These are phyloP conservation scores for Mastigias papua DNA, from an alignment of 30 jellyfish, hydroid and myxozoan species.

Conservation along the genomic window DNA sequence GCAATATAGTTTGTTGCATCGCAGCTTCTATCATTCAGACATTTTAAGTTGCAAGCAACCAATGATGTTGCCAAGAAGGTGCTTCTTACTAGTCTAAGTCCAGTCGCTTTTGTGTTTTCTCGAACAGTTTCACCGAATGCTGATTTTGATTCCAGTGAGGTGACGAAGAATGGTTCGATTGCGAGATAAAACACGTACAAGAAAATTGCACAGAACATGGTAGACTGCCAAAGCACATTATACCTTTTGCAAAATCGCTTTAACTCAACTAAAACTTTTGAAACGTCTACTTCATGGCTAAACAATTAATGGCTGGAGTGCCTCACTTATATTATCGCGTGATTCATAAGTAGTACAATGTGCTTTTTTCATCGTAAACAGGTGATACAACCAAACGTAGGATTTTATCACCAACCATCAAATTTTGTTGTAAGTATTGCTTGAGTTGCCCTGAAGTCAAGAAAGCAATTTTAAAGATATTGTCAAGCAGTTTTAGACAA, in stretches of 20 bases:
- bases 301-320: too few species aligned
- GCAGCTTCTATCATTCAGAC: conserved; percentile 15
- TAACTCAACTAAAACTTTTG: too few species aligned
- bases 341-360: neutral
- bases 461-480: too few species aligned
- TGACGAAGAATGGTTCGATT: neutral
- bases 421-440: too few species aligned
- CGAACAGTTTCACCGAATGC: conserved; percentile 4
- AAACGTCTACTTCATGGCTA: too few species aligned
- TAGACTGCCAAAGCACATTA: too few species aligned
- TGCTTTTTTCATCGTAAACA: neutral
- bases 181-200: neutral
- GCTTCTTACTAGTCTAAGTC: neutral
- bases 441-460: too few species aligned
- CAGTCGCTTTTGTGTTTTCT: conserved; percentile 24
- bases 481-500: too few species aligned
- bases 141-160: neutral
- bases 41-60: conserved; percentile 26
- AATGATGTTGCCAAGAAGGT: conserved; percentile 5
- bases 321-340: neutral
- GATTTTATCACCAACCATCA: neutral
- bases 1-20: conserved; percentile 19
- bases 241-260: too few species aligned
- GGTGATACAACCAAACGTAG: neutral
- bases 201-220: too few species aligned